Percentiles rank a stretch among this genome's conserved stretches.
phyloP scores from a whole-genome alignment of 2,113 vertebrate genomes.

The Tonatia bakeri region DNA sequence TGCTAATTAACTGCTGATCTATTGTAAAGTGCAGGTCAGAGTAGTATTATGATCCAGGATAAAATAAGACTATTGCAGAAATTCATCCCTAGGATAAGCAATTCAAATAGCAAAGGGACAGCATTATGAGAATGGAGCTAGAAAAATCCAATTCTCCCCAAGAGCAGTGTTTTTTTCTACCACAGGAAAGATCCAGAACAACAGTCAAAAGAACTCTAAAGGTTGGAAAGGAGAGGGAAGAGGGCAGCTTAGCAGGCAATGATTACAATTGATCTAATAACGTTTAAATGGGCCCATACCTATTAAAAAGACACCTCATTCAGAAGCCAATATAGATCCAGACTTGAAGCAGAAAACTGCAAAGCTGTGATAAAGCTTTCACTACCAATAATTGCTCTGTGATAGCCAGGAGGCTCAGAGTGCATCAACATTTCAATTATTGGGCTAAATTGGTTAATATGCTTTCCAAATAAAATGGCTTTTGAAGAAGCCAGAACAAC shows the following conservation, averaged over 20 bases:
- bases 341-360: neutral
- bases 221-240: neutral
- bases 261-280: neutral
- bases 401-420: neutral
- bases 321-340: neutral
- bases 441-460: conserved; percentile 3
- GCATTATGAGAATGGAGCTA: neutral
- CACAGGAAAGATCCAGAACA: neutral
- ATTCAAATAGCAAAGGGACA: neutral
- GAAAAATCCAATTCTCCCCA: neutral
- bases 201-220: neutral
- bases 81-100: neutral
- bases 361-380: neutral
- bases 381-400: neutral
- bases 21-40: neutral
- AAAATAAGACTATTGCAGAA: neutral
- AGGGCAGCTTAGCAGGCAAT: neutral
- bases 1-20: neutral
- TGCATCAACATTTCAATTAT: conserved; percentile 16
- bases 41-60: neutral
- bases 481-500: conserved; percentile 2
- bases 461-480: conserved; percentile 28
- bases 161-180: neutral
- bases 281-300: neutral
- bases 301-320: neutral